These are phyloP conservation scores for Sturnus vulgaris DNA, from an alignment of 2,113 vertebrate species.

Conservation along the genomic window DNA sequence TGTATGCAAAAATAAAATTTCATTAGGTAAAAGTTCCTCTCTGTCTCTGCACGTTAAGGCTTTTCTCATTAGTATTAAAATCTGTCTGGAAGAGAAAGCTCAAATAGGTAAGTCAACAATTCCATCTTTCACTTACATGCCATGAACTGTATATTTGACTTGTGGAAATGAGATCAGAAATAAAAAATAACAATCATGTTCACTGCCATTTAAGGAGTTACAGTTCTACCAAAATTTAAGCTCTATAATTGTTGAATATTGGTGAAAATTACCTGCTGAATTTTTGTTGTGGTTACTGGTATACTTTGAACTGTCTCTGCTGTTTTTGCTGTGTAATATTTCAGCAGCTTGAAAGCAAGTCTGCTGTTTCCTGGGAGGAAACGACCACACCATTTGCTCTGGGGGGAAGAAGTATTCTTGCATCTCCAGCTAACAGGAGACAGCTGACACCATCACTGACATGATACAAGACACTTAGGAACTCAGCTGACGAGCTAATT, in stretches of 20 bases:
- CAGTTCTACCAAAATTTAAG: not conserved
- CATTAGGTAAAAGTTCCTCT: not conserved
- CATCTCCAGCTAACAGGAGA: not conserved
- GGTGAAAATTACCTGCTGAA: not conserved
- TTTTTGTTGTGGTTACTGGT: not conserved
- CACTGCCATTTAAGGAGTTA: not conserved
- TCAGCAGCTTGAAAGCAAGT: not conserved
- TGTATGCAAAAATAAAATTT: not conserved
- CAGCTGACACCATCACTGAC: not conserved
- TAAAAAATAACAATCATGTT: not conserved
- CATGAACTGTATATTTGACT: not conserved
- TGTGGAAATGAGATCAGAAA: not conserved
- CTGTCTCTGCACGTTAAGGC: not conserved
- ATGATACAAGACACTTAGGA: not conserved
- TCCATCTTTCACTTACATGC: not conserved
- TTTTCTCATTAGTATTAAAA: not conserved
- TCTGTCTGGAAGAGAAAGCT: not conserved
- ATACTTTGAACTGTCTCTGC: not conserved
- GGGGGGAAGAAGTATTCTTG: not conserved
- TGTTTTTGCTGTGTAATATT: not conserved
- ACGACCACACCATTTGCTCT: not conserved
- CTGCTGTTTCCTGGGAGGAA: not conserved
- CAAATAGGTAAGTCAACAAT: constrained; percentile 38
- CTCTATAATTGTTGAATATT: not conserved
- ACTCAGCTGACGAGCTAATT: not conserved